Evolutionary conservation across 2,888 invertebrate species (phyloP), one percentile per base, ranked within the genome.

Genomic region (Himalopsyche japonica): DNA sequence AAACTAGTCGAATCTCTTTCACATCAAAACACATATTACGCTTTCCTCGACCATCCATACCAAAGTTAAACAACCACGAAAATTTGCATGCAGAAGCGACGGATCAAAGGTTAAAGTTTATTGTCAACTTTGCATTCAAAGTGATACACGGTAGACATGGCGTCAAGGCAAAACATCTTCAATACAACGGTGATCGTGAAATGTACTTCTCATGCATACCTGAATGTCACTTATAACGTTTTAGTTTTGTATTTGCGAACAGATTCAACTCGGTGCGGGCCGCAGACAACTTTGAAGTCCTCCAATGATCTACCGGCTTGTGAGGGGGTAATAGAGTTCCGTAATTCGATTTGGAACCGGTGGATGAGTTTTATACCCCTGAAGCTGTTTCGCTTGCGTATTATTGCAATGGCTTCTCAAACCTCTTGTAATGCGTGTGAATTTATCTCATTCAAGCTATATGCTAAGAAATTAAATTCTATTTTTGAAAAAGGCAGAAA

Each of bases 291-390:
- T 82, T 82, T 82, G 82, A 57, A 82, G 77, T 82, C 49, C 49
- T 49, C 78, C 49, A 49, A 47, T 57, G 77, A 82, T 76, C 47
- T 81, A 47, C 81, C 24, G 47, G 43, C 76, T 76, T 76, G 70
- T 37, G 77, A 32, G 20, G 77, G 87, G 87, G 87, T 87, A 88
- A 88, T 88, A 87, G 88, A 87, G 87, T 88, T 87, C 88, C 87
- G 88, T 89, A 89, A 90, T 88, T 88, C 85, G 88, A 89, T 90
- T 89, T 88, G 82, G 88, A 88, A 88, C 89, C 89, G 89, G 89
- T 89, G 88, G 87, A 89, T 89, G 89, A 88, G 88, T 88, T 88
- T 88, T 88, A 88, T 87, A 84, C 88, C 88, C 88, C 88, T 88
- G 87, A 88, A 70, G 82, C 82, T 43, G 70, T 82, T 79, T 70